Evolutionary conservation across 2,888 invertebrate genomes (phyloP).

Genomic region (Hermodice carunculata): DNA sequence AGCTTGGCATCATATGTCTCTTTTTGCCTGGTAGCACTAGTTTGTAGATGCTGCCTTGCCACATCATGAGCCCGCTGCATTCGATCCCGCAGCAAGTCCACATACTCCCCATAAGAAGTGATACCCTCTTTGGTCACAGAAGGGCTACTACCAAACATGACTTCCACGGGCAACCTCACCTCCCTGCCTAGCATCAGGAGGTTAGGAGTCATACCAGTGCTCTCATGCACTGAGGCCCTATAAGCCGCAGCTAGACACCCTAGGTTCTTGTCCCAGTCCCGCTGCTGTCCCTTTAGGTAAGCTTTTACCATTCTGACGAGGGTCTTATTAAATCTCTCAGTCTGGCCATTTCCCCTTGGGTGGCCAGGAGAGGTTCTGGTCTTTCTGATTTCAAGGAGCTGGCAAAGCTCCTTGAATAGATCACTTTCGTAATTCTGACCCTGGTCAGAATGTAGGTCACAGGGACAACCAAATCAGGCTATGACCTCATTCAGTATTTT

Average conservation of each 20-base stretch:
- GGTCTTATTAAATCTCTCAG: slow-evolving; percentile 32
- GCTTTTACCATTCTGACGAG: slow-evolving; percentile 29
- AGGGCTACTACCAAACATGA: slow-evolving; percentile 25
- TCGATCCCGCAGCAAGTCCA: no score
- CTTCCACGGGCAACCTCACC: slow-evolving; percentile 33
- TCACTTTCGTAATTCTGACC: slow-evolving; percentile 36
- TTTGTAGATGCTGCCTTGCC: no score
- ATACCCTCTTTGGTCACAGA: no score
- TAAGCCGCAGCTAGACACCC: slow-evolving; percentile 36
- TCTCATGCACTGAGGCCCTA: slow-evolving; percentile 28
- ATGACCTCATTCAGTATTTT: slow-evolving; percentile 36
- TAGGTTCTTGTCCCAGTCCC: slow-evolving; percentile 37
- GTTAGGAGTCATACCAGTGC: slow-evolving; percentile 36
- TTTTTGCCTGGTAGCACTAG: no score
- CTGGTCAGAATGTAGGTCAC: slow-evolving; percentile 34
- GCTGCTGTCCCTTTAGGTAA: slow-evolving; percentile 35
- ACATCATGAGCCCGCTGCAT: no score
- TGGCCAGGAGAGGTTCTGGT: slow-evolving; percentile 29
- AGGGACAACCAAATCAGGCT: slow-evolving; percentile 26
- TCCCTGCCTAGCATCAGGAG: slow-evolving; percentile 36
- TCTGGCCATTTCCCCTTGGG: slow-evolving; percentile 34
- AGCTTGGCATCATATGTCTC: no score
- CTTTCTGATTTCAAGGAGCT: slow-evolving; percentile 35
- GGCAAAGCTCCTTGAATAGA: slow-evolving; percentile 41
- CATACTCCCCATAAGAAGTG: no score